phyloP scores from a whole-genome alignment of 2,888 invertebrate species.

The Polymixis flavicincta region DNA sequence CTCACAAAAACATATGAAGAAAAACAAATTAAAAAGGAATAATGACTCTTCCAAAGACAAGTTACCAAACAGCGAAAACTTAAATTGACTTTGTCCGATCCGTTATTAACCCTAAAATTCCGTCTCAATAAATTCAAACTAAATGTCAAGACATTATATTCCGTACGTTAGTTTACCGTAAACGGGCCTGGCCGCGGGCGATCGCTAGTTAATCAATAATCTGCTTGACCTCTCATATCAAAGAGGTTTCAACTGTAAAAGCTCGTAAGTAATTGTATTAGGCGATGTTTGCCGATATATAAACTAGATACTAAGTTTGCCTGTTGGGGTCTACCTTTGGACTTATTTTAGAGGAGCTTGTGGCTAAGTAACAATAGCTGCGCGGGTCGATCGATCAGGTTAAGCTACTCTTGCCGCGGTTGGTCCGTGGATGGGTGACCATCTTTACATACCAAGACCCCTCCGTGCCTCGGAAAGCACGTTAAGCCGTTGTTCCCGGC shows the following conservation, averaged over 20 bases:
- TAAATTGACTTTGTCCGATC: neutral
- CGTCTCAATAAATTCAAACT: constrained; percentile 34
- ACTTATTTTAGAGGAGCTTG: too few species aligned
- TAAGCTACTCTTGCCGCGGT: too few species aligned
- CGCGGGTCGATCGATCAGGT: too few species aligned
- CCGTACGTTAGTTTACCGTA: constrained; percentile 29
- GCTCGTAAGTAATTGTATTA: constrained; percentile 62
- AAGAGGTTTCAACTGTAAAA: constrained; percentile 62
- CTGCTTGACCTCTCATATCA: constrained; percentile 62
- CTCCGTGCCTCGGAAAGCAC: too few species aligned
- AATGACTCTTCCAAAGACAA: neutral
- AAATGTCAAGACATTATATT: constrained; percentile 44
- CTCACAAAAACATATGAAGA: neutral
- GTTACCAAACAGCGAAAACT: neutral
- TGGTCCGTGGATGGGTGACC: too few species aligned
- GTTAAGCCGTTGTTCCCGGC: too few species aligned
- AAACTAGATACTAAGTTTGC: constrained; percentile 34
- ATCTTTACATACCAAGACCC: too few species aligned
- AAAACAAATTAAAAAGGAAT: neutral
- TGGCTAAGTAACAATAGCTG: too few species aligned
- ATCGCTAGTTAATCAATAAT: constrained; percentile 63
- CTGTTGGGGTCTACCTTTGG: neutral
- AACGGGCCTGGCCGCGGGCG: constrained; percentile 51
- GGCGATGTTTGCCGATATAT: constrained; percentile 58
- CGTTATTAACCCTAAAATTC: constrained; percentile 16